Base-by-base conservation (phyloP, 2,797 vertebrate genomes). In the Manis crassicaudata region DNA sequence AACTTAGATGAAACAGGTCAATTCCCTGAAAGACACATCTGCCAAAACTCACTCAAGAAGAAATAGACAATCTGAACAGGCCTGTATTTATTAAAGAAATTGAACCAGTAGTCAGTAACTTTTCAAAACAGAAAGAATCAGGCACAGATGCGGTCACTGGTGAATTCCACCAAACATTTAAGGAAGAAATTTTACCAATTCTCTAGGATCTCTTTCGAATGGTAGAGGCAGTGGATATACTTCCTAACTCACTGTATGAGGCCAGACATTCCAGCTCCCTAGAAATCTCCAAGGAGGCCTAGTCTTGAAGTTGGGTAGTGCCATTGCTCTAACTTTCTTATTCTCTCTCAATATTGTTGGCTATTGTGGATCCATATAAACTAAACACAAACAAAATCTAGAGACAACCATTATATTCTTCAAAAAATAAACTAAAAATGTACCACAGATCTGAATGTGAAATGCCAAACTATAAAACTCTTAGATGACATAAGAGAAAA, bases 401-500 rank as follows among this genome's bases (percentile, higher is more conserved):
- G 20, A 67, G 16, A 60, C 37, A 77, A 8, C 12, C 25, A 37
- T 77, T 65, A 76, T 20, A 88, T 18, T 12, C 46, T 65, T 32
- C 23, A 65, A 25, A 52, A 88, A 80, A 35, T 58, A 21, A 80
- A 58, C 23, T 37, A 23, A 80, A 58, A 80, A 80, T 58, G 54
- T 23, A 52, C 32, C 46, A 52, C 27, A 58, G 54, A 80, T 54
- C 25, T 18, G 58, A 37, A 58, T 58, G 10, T 80, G 58, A 80
- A 58, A 80, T 58, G 13, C 7, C 17, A 58, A 80, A 40, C 54
- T 40, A 80, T 40, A 80, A 58, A 80, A 29, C 14, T 62, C 56
- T 88, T 88, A 88, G 23, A 88, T 76, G 70, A 85, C 27, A 72
- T 17, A 46, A n/a, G 86, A 75, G 43, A 88, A 76, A 88, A 76